Evolutionary conservation across 37 sponge, comb jelly and placozoan genomes (phyloP).

Genomic region (Eunapius fragilis): DNA sequence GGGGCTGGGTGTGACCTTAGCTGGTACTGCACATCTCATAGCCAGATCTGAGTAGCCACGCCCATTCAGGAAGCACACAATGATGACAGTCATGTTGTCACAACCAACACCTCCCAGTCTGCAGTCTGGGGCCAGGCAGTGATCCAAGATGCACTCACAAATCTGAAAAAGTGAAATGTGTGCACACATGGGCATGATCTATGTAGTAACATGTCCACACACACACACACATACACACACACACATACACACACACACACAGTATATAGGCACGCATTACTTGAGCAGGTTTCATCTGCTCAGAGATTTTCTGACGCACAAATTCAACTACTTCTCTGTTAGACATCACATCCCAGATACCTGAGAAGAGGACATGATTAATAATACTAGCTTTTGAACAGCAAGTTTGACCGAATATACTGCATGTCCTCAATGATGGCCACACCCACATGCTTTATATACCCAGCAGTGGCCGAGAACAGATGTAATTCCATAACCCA

Average conservation of each 20-base stretch:
- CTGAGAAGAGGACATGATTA: too few relatives aligned
- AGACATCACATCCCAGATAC: slow-evolving; percentile 93
- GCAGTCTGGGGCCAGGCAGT: slow-evolving; percentile 87
- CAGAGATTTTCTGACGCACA: slow-evolving; percentile 74
- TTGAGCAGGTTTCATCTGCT: slow-evolving; percentile 38
- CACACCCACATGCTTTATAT: too few relatives aligned
- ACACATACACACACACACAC: too few relatives aligned
- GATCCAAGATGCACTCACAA: slow-evolving; percentile 84
- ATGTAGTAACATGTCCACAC: too few relatives aligned
- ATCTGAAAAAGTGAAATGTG: slow-evolving; percentile 43
- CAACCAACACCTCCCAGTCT: slow-evolving; percentile 81
- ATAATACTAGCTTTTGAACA: too few relatives aligned
- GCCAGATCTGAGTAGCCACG: slow-evolving; percentile 57
- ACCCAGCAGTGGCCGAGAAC: too few relatives aligned
- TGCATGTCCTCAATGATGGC: too few relatives aligned
- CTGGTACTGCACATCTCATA: slow-evolving; percentile 14
- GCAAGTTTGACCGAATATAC: too few relatives aligned
- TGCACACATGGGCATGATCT: too few relatives aligned
- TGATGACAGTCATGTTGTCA: slow-evolving; percentile 94
- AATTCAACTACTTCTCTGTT: slow-evolving; percentile 89
- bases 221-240: too few relatives aligned
- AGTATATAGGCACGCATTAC: slow-evolving; percentile 22
- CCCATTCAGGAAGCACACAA: slow-evolving; percentile 71
- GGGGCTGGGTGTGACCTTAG: not conserved
- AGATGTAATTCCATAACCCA: not conserved